Base-by-base conservation (phyloP, 2,888 invertebrate genomes). In the Drosophila stalkeri region DNA sequence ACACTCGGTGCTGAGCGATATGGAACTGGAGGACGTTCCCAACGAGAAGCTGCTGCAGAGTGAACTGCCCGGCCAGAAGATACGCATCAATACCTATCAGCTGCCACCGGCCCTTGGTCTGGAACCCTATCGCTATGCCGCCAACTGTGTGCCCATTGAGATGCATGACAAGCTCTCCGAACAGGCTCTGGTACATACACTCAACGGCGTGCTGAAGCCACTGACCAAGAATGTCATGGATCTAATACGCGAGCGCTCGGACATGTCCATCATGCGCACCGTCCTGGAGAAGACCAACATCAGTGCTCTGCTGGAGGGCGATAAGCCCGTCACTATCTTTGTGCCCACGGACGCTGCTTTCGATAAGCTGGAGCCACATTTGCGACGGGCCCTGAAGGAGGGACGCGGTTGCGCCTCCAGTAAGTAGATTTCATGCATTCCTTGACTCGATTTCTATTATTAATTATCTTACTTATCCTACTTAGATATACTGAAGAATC, bases 341-440 rank as follows among this genome's bases (percentile, higher is more conserved):
- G 96, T 95, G 33, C 95, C 95, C 49, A 94, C 95, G 8, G 95
- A 96, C 90, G 94, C 94, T 46, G 96, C 96, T 27, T 96, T 96
- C 78, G 94, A 94, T 39, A 94, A 95, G 86, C 86, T 95, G 80
- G 94, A 94, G 69, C 93, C 93, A 46, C 92, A 93, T 68, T 92
- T 94, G 41, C 93, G 94, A 64, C 92, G 94, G 61, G 94, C 94
- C 74, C 91, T 95, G 43, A 92, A 94, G 64, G 94, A 93, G 74
- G 95, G 95, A 51, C 94, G 94, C 64, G 93, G 94, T 46, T 95
- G 95, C 88, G 94, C 95, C 61, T 91, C 93, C 80, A 95, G 95
- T 95, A 92, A 94, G 94, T 93, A 61, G n/a, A 33, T 6, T 14
- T 14, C 5, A 23, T 2, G 23, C 16, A 39, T 27, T 1, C 12